phyloP scores from a whole-genome alignment of 2,113 vertebrate species.

The Gobiocypris rarus region DNA sequence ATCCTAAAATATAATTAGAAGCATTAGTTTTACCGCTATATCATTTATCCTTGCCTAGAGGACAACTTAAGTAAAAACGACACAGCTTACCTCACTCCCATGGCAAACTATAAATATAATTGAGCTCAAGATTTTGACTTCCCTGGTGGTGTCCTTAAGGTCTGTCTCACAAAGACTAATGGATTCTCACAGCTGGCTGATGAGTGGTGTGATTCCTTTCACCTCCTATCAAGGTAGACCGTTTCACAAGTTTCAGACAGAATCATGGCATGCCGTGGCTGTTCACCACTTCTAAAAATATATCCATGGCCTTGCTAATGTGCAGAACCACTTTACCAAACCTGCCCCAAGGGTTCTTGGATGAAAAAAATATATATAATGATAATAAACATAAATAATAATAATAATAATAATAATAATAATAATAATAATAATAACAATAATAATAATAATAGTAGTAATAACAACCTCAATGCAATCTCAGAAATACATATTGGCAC shows the following conservation, averaged over 20 bases:
- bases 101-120: conserved; percentile 22
- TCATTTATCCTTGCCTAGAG: conserved; percentile 6
- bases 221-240: conserved; percentile 2
- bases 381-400: neutral
- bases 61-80: neutral
- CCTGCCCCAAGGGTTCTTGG: conserved; percentile 37
- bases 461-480: neutral
- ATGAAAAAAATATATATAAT: conserved; percentile 38
- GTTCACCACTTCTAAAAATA: neutral
- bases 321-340: conserved; percentile 62
- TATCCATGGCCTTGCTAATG: conserved; percentile 58
- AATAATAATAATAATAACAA: no score
- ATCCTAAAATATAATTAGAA: neutral
- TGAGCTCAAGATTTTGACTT: neutral
- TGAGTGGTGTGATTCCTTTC: conserved; percentile 22
- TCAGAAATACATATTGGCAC: conserved; percentile 69
- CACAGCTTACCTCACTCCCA: neutral
- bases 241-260: neutral
- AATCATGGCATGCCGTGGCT: neutral
- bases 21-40: neutral
- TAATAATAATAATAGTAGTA: no score
- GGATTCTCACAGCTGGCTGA: conserved; percentile 21
- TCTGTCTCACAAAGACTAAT: conserved; percentile 1
- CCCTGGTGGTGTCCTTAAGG: neutral
- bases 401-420: no score